Base-by-base conservation (phyloP, 2,113 vertebrate genomes). In the Percina caprodes region DNA sequence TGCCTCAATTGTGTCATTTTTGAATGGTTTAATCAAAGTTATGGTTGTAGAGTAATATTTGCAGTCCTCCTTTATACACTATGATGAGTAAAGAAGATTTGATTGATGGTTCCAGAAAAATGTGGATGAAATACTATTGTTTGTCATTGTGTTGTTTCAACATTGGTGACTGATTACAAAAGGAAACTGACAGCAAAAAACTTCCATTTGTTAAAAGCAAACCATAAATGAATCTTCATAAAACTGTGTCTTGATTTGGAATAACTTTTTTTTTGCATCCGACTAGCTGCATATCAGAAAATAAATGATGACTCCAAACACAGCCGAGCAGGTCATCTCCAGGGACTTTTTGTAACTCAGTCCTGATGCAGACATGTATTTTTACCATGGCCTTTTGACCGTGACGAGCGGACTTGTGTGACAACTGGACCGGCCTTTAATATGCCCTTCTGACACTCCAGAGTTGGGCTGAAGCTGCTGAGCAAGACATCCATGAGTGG, bases 401-500 rank as follows among this genome's bases (percentile, higher is more conserved):
- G 55, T 59, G 61, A 33, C 12, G 33, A 70, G 39, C 78, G 76
- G 82, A 89, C 56, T 80, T 16, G 66, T 51, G 74, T 65, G 56
- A 69, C 87, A 90, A 77, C 77, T 89, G 88, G 60, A 80, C 58
- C 15, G 0, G 56, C 77, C 63, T 76, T 66, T 61, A 80, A 74
- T 55, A 1, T 51, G 59, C 35, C 72, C 67, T 60, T 81, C 55
- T 82, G 81, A 86, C 79, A 59, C 56, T 68, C 62, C 63, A 68
- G 71, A 73, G 62, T 62, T 73, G 62, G 80, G 80, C 48, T 26
- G 51, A 61, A 87, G 86, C 58, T 90, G 91, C 90, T 90, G 92
- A 93, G 89, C 85, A 92, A 93, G 90, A 80, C 33, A 12, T 79
- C 76, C 58, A 21, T 62, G 69, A 65, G 66, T 65, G 89, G 67